phyloP scores from a whole-genome alignment of 1,140 invertebrate species.

The Drosophila erecta region DNA sequence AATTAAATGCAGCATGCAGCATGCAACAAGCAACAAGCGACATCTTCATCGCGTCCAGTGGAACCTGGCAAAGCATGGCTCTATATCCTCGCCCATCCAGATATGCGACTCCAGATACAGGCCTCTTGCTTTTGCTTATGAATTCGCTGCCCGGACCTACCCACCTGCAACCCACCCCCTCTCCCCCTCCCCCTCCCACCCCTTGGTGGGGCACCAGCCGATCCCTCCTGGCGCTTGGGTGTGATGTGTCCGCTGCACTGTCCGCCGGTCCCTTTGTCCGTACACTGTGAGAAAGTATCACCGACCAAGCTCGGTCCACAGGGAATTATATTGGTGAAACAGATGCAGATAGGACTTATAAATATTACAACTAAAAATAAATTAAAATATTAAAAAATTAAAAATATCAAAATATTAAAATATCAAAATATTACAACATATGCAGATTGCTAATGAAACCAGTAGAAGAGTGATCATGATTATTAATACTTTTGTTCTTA shows the following conservation, averaged over 20 bases:
- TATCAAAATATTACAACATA: too few species aligned
- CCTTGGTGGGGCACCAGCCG: too few species aligned
- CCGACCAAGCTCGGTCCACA: too few species aligned
- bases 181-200: too few species aligned
- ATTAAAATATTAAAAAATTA: too few species aligned
- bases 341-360: too few species aligned
- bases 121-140: conserved; percentile 53
- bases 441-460: too few species aligned
- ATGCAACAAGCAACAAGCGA: conserved; percentile 78
- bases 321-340: too few species aligned
- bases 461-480: too few species aligned
- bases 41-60: conserved; percentile 60
- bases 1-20: conserved; percentile 83
- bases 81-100: conserved; percentile 13
- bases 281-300: conserved; percentile 3
- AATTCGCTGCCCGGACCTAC: conserved; percentile 48
- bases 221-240: conserved; percentile 74
- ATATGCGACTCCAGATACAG: conserved; percentile 41
- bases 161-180: neutral
- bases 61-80: neutral
- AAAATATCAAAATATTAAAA: too few species aligned
- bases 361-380: too few species aligned
- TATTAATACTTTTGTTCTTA: too few species aligned
- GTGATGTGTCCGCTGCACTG: conserved; percentile 50
- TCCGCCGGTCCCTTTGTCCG: conserved; percentile 4